A percentile compares a stretch with the other conserved stretches of the same genome.
Evolutionary conservation across 1,140 invertebrate species (phyloP).

Genomic region (Anoplophora glabripennis): DNA sequence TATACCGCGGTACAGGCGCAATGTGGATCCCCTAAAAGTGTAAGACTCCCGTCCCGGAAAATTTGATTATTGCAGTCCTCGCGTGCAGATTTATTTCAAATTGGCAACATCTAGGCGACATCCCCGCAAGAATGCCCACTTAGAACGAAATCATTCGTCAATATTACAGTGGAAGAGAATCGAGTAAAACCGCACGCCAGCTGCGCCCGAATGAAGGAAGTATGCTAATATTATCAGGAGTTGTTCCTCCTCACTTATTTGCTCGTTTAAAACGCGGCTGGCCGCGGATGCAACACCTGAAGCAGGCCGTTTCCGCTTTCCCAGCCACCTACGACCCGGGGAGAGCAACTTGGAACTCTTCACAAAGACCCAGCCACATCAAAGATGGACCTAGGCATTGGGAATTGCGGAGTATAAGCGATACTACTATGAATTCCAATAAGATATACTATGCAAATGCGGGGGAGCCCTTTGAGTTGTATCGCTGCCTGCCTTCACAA

Average conservation of each 20-base stretch:
- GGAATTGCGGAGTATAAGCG: conserved; percentile 15
- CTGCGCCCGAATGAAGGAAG: conserved; percentile 31
- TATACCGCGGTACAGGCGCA: no score
- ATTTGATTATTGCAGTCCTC: no score
- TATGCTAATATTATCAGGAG: conserved; percentile 35
- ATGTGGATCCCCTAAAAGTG: no score
- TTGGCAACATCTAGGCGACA: no score
- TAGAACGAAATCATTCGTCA: conserved; percentile 16
- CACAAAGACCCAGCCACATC: conserved; percentile 25
- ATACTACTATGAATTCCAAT: no score
- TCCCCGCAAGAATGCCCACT: no score
- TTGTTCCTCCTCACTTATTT: conserved; percentile 37
- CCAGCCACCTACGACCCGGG: conserved; percentile 4
- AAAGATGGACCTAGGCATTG: conserved; percentile 28
- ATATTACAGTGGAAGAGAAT: conserved; percentile 13
- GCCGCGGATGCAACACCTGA: conserved; percentile 33
- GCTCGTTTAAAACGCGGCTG: conserved; percentile 32
- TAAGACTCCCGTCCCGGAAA: no score
- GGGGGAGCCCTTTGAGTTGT: no score
- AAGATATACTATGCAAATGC: no score
- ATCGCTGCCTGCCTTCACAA: no score
- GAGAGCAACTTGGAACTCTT: conserved; percentile 16
- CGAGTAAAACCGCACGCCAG: conserved; percentile 15
- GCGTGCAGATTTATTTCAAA: no score
- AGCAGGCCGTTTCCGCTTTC: conserved; percentile 30